Evolutionary conservation across 2,797 vertebrate genomes (phyloP).

Genomic region (Tragopan temminckii): DNA sequence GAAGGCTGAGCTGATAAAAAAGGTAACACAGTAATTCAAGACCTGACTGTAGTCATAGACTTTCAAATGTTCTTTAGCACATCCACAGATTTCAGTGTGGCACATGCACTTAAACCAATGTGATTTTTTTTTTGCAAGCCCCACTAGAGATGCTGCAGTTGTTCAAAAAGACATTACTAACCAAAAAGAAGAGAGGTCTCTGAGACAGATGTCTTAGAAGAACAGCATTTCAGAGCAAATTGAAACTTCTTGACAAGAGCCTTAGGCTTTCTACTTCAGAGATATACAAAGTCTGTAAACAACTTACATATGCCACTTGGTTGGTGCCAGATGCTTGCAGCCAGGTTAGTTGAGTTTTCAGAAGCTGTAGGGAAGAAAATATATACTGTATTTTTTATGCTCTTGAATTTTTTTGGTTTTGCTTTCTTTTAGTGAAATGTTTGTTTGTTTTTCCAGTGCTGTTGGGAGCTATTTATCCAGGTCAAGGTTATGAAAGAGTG

Average conservation of each 20-base stretch:
- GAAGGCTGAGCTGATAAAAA: not conserved
- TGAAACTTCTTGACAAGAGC: constrained; percentile 60
- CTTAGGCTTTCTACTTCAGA: constrained; percentile 49
- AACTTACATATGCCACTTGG: constrained; percentile 65
- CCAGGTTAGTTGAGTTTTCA: constrained; percentile 52
- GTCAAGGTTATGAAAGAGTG: not conserved
- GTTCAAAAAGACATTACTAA: not conserved
- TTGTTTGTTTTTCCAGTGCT: not conserved
- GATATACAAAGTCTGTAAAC: constrained; percentile 42
- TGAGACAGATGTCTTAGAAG: not conserved
- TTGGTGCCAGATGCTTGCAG: constrained; percentile 69
- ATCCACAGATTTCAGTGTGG: not conserved
- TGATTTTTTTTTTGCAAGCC: not conserved
- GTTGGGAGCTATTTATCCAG: not conserved
- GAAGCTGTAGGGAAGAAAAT: constrained; percentile 13
- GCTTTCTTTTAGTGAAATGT: not conserved
- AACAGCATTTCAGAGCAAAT: not conserved
- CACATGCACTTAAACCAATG: not conserved
- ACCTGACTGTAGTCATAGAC: not conserved
- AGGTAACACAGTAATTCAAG: not conserved
- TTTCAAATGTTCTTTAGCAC: not conserved
- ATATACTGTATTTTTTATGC: not conserved
- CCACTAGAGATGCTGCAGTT: not conserved
- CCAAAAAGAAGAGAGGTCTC: not conserved
- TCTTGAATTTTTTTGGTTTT: not conserved